Evolutionary conservation across 1,140 invertebrate genomes (phyloP).

Genomic region (Bombyx mandarina): DNA sequence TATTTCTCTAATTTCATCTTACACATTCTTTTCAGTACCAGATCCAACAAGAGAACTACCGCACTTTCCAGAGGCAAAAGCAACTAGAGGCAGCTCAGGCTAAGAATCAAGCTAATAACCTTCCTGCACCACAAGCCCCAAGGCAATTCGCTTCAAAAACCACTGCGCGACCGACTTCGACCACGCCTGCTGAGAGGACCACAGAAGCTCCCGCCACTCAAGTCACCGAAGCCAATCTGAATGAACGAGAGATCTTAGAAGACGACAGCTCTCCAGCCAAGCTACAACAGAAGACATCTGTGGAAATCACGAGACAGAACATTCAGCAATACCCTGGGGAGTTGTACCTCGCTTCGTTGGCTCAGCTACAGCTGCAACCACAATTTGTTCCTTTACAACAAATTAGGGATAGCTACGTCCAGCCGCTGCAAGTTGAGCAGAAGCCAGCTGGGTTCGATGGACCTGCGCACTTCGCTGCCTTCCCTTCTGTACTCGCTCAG

Average conservation of each 20-base stretch:
- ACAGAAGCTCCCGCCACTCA: constrained; percentile 28
- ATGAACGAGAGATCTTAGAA: constrained; percentile 43
- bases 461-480: constrained; percentile 45
- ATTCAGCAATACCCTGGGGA: constrained; percentile 55
- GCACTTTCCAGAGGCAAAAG: constrained; percentile 43
- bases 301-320: constrained; percentile 55
- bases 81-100: constrained; percentile 35
- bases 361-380: constrained; percentile 45
- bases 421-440: constrained; percentile 23
- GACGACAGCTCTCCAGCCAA: constrained; percentile 21
- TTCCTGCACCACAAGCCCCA: constrained; percentile 34
- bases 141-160: constrained; percentile 38
- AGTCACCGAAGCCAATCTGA: constrained; percentile 38
- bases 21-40: constrained; percentile 32
- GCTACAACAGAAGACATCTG: constrained; percentile 31
- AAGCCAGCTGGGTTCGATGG: constrained; percentile 38
- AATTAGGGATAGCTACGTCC: constrained; percentile 36
- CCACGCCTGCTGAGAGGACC: constrained; percentile 15
- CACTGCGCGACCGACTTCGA: constrained; percentile 16
- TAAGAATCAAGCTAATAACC: constrained; percentile 24
- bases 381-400: constrained; percentile 42
- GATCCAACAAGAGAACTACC: constrained; percentile 42
- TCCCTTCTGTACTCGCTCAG: constrained; percentile 53
- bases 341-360: constrained; percentile 42
- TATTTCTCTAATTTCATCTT: neutral